Evolutionary conservation across 2,113 vertebrate species (phyloP).

Genomic region (Paraplagusia blochii): DNA sequence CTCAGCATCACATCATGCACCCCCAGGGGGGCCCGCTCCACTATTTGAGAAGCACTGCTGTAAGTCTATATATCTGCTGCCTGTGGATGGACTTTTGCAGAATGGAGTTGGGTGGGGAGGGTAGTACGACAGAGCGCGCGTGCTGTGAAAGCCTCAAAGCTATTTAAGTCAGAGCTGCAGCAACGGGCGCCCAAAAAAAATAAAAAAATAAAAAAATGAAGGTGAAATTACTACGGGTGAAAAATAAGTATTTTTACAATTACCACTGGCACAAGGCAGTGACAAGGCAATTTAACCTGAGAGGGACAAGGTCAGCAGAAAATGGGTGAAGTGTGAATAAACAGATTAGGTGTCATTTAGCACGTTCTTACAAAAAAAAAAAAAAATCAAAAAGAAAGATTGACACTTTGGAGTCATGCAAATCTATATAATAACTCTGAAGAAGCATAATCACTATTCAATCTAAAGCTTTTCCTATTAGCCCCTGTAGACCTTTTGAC

Average conservation of each 20-base stretch:
- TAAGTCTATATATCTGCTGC: neutral
- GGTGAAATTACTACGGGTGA: neutral
- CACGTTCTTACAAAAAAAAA: neutral
- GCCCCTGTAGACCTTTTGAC: too few relatives aligned
- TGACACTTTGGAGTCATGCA: neutral
- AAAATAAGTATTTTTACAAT: slow-evolving; percentile 37
- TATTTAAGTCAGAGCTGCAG: slow-evolving; percentile 11
- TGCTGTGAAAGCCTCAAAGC: slow-evolving; percentile 3
- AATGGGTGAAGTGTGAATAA: slow-evolving; percentile 58
- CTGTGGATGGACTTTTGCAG: slow-evolving; percentile 1
- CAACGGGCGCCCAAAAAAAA: neutral
- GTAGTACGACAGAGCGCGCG: neutral
- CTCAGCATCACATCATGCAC: too few relatives aligned
- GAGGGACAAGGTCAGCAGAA: slow-evolving; percentile 35
- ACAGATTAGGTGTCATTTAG: slow-evolving; percentile 32
- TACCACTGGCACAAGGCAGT: slow-evolving; percentile 34
- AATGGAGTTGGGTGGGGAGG: neutral
- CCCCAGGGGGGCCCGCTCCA: too few relatives aligned
- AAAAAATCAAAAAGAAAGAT: neutral
- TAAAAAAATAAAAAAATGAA: too few relatives aligned
- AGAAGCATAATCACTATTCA: neutral
- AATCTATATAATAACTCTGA: neutral
- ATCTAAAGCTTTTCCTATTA: too few relatives aligned
- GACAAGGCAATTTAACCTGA: slow-evolving; percentile 50
- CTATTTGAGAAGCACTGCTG: too few relatives aligned